Evolutionary conservation across 2,113 vertebrate genomes (phyloP), one percentile per base, ranked within the genome.

Genomic region (Xenopus borealis): DNA sequence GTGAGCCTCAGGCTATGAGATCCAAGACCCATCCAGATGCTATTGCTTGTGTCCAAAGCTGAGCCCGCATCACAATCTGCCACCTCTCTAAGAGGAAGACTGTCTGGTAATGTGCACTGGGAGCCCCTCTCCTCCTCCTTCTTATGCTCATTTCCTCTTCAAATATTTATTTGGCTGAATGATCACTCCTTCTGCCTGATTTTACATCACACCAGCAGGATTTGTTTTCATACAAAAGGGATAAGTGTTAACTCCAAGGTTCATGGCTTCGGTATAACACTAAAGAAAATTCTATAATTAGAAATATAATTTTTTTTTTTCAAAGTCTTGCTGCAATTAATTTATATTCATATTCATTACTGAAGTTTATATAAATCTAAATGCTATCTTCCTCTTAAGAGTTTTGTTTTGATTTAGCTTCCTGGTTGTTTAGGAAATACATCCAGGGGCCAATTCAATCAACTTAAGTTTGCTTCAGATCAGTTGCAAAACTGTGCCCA

Each of bases 61-160:
- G 61, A 7, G 55, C 57, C 52, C 71, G 72, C 75, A 53, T 82
- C 62, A 59, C 75, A 81, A 64, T 78, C n/a, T 66, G 72, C 75
- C 73, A 72, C 1, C 61, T 71, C 3, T 75, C 61, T 79, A 71
- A 40, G 79, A 79, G 62, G 70, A 78, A 80, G 58, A 57, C 63
- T 81, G 62, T 65, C 72, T 78, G 77, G 12, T 71, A 65, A 57
- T 67, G 55, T 61, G 66, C n/a, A 61, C 78, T 55, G 18, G 75
- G 57, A 81, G 75, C 80, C 72, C 79, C 65, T 3, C 71, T 80
- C 61, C 20, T 78, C 44, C 46, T 55, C 53, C 53, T n/a, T n/a
- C 62, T 11, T 69, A 30, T 53, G 19, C 33, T 67, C 57, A 17
- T 85, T 80, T 79, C 77, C 10, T 81, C 19, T 85, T 80, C 40